Conservation (phyloP, 2,113 vertebrate species). For the Silurus meridionalis region DNA sequence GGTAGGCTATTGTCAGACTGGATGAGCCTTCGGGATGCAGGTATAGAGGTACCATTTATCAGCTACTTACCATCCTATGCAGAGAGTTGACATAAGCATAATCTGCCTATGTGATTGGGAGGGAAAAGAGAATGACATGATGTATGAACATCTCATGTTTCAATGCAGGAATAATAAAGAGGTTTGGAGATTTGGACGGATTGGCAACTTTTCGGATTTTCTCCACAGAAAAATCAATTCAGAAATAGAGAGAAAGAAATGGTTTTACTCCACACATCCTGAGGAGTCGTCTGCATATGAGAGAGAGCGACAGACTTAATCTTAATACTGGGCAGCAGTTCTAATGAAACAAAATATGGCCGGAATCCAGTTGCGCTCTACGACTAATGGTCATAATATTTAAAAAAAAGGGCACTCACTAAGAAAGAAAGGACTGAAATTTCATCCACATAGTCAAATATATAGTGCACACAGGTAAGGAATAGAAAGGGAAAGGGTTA, state of each 20-base stretch:
- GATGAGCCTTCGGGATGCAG: not conserved
- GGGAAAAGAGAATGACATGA: not conserved
- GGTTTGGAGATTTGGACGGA: too few species aligned
- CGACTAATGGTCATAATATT: not conserved
- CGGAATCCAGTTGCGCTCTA: not conserved
- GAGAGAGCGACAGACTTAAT: not conserved
- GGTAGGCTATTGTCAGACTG: not conserved
- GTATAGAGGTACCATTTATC: not conserved
- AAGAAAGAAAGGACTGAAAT: not conserved
- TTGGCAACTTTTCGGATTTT: not conserved
- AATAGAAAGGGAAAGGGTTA: not conserved
- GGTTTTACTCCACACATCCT: not conserved
- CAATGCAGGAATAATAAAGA: not conserved
- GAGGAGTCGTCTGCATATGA: conserved; percentile 13
- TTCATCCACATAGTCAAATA: not conserved
- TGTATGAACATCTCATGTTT: not conserved
- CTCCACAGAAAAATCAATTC: not conserved
- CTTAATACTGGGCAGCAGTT: not conserved
- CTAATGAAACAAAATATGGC: not conserved
- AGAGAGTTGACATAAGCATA: not conserved
- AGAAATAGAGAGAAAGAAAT: too few species aligned
- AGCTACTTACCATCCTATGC: not conserved
- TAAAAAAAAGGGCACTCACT: not conserved
- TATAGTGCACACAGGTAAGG: not conserved
- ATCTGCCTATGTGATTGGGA: not conserved